phyloP scores from a whole-genome alignment of 2,888 invertebrate genomes.

The Anodontia alba region DNA sequence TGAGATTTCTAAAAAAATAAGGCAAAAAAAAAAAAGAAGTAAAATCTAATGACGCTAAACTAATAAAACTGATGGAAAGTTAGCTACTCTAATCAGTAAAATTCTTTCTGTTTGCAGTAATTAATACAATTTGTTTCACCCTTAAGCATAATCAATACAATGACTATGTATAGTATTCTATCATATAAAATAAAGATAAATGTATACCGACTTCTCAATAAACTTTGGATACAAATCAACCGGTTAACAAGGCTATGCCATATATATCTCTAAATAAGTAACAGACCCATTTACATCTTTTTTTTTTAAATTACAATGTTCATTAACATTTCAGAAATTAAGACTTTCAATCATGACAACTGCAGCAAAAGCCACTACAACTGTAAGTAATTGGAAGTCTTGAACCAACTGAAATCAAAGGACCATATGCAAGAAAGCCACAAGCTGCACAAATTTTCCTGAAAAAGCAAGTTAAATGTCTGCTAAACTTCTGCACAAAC shows the following conservation, averaged over 20 bases:
- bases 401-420: background rate
- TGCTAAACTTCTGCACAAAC: too few relatives aligned
- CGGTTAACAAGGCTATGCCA: conserved; percentile 34
- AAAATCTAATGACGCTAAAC: conserved; percentile 17
- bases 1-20: conserved; percentile 17
- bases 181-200: conserved; percentile 19
- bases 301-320: background rate
- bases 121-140: background rate
- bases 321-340: background rate
- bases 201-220: conserved; percentile 42
- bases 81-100: conserved; percentile 5
- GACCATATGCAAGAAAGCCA: too few relatives aligned
- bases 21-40: background rate
- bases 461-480: too few relatives aligned
- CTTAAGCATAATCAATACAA: conserved; percentile 5
- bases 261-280: conserved; percentile 1
- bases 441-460: too few relatives aligned
- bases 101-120: background rate
- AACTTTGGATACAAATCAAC: conserved; percentile 54
- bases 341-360: conserved; percentile 13
- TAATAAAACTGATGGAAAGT: conserved; percentile 8
- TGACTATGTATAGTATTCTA: conserved; percentile 14
- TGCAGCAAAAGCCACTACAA: conserved; percentile 62
- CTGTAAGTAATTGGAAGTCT: background rate
- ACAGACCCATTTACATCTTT: background rate